Evolutionary conservation across 2,113 vertebrate genomes (phyloP).

Genomic region (Nymphicus hollandicus): DNA sequence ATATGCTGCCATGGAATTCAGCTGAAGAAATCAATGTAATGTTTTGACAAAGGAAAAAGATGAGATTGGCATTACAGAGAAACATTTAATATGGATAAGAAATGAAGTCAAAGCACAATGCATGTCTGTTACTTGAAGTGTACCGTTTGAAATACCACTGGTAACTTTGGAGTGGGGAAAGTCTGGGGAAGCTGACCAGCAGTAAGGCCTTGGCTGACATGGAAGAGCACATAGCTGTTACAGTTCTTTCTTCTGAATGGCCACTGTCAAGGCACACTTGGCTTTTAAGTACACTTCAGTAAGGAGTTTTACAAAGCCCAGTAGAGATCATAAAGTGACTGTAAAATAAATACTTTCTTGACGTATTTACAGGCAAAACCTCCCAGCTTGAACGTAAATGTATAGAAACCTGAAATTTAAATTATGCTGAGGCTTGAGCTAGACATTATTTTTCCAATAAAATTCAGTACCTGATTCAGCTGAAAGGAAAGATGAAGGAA

Average conservation of each 20-base stretch:
- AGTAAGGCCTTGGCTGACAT: background rate
- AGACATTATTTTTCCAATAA: background rate
- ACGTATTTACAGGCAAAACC: background rate
- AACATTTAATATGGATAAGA: slow-evolving; percentile 21
- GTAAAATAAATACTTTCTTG: background rate
- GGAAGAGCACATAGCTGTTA: background rate
- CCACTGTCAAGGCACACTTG: background rate
- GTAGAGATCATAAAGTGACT: background rate
- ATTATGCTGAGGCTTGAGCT: background rate
- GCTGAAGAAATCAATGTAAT: slow-evolving; percentile 5
- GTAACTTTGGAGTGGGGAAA: background rate
- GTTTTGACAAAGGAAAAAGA: slow-evolving; percentile 33
- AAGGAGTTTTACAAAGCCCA: background rate
- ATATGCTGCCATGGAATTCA: background rate
- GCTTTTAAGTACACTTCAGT: background rate
- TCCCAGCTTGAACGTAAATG: background rate
- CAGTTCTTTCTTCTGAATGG: background rate
- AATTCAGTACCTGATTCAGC: background rate
- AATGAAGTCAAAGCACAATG: background rate
- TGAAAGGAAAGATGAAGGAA: background rate
- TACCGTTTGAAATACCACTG: background rate
- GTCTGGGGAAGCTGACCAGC: background rate
- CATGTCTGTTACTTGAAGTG: background rate
- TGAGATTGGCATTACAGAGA: background rate
- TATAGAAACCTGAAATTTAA: background rate